These are phyloP conservation scores for Heliornis fulica DNA, from an alignment of 2,113 vertebrate genomes.

Conservation along the genomic window DNA sequence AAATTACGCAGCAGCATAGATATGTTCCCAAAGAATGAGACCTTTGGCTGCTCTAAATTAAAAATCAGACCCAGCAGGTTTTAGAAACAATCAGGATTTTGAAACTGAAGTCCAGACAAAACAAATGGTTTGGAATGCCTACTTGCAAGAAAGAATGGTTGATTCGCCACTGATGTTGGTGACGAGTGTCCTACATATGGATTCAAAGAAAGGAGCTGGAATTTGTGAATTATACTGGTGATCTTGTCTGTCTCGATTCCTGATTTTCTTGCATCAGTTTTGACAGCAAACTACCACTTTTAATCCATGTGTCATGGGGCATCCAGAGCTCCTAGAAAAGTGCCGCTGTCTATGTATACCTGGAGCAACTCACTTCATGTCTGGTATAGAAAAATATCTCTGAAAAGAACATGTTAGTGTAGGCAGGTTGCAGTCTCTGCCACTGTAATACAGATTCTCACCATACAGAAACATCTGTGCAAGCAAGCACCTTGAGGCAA, in stretches of 20 bases:
- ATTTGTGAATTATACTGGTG: not conserved
- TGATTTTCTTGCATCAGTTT: not conserved
- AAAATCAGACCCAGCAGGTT: not conserved
- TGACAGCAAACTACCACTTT: not conserved
- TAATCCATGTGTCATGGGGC: not conserved
- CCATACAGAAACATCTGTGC: not conserved
- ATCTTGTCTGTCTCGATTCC: not conserved
- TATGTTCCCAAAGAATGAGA: not conserved
- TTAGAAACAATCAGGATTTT: not conserved
- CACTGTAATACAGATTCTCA: not conserved
- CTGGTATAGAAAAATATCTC: not conserved
- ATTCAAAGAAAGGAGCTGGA: not conserved
- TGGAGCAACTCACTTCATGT: not conserved
- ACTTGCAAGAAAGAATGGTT: not conserved
- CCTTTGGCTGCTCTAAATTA: not conserved
- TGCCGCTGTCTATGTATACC: accelerated
- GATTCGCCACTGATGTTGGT: not conserved
- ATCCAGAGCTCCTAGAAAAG: not conserved
- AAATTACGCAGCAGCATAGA: not conserved
- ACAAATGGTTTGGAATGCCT: not conserved
- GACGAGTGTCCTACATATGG: not conserved
- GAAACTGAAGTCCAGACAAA: not conserved
- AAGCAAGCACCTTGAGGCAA: not conserved
- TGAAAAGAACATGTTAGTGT: not conserved
- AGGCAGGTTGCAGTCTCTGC: not conserved